Evolutionary conservation across 2,797 vertebrate species (phyloP).

Genomic region (Chromis chromis): DNA sequence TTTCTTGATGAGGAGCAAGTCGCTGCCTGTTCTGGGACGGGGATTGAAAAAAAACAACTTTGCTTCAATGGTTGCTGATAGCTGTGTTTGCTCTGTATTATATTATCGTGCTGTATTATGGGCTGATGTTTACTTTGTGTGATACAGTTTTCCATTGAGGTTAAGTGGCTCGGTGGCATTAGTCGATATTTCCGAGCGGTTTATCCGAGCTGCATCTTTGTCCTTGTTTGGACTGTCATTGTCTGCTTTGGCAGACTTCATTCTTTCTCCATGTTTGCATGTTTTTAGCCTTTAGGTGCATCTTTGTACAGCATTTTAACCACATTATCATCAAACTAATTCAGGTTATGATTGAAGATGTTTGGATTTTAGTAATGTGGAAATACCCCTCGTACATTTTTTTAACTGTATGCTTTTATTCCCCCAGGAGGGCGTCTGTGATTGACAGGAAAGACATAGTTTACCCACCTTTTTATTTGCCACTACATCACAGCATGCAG

Average conservation of each 20-base stretch:
- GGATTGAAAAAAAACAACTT: constrained; percentile 14
- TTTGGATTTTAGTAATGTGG: not conserved
- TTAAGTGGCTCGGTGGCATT: constrained; percentile 29
- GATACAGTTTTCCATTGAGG: constrained; percentile 48
- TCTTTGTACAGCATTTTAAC: too few species aligned
- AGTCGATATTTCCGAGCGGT: constrained; percentile 33
- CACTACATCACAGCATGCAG: constrained; percentile 42
- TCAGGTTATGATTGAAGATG: too few species aligned
- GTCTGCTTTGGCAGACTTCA: not conserved
- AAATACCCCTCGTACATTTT: constrained; percentile 19
- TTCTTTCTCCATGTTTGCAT: too few species aligned
- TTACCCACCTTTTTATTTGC: constrained; percentile 63
- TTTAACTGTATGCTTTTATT: constrained; percentile 11
- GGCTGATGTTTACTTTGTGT: constrained; percentile 39
- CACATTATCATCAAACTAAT: not conserved
- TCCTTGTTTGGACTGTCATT: constrained; percentile 34
- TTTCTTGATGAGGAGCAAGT: constrained; percentile 69
- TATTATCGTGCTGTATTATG: not conserved
- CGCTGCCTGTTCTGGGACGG: constrained; percentile 48
- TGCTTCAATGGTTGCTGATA: constrained; percentile 31
- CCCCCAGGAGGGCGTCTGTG: constrained; percentile 40
- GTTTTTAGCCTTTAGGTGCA: not conserved
- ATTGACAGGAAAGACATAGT: constrained; percentile 60
- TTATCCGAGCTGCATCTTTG: constrained; percentile 18
- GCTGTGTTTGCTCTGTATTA: constrained; percentile 35